Evolutionary conservation across 2,888 invertebrate species (phyloP).

Genomic region (Metacarcinus magister): DNA sequence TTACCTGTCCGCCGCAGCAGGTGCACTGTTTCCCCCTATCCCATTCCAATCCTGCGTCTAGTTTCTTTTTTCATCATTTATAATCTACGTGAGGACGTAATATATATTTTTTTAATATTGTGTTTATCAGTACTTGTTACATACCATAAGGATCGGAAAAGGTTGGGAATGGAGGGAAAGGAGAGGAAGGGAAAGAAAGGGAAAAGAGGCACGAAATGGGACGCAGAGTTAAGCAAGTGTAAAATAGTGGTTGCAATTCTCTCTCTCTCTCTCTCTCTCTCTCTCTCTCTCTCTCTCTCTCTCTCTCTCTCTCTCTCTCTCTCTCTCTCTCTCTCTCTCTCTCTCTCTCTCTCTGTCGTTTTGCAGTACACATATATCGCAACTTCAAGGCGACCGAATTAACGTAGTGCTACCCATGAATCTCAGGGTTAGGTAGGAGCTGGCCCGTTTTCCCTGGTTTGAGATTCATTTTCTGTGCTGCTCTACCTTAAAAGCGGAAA

Average conservation of each 20-base stretch:
- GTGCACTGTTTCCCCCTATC: not conserved
- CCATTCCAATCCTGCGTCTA: not conserved
- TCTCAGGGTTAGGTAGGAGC: not conserved
- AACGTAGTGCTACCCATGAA: not conserved
- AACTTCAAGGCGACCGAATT: not conserved
- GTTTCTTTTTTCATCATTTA: too few species aligned
- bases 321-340: slow-evolving; percentile 31
- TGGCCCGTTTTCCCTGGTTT: not conserved
- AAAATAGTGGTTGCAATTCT: not conserved
- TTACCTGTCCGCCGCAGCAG: not conserved
- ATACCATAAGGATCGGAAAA: not conserved
- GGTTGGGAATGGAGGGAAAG: not conserved
- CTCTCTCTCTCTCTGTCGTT: slow-evolving; percentile 66
- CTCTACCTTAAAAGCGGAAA: not conserved
- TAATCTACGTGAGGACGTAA: too few species aligned
- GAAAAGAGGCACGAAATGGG: not conserved
- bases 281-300: slow-evolving; percentile 69
- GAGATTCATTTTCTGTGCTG: not conserved
- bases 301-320: slow-evolving; percentile 64
- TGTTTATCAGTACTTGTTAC: too few species aligned
- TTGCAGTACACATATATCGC: not conserved
- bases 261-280: slow-evolving; percentile 51
- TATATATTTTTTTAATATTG: too few species aligned
- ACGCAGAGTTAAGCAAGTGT: not conserved
- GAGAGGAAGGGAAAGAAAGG: not conserved